Evolutionary conservation across 2,888 invertebrate genomes (phyloP), one percentile per base, ranked within the genome.

Genomic region (Schizotus pectinicornis): DNA sequence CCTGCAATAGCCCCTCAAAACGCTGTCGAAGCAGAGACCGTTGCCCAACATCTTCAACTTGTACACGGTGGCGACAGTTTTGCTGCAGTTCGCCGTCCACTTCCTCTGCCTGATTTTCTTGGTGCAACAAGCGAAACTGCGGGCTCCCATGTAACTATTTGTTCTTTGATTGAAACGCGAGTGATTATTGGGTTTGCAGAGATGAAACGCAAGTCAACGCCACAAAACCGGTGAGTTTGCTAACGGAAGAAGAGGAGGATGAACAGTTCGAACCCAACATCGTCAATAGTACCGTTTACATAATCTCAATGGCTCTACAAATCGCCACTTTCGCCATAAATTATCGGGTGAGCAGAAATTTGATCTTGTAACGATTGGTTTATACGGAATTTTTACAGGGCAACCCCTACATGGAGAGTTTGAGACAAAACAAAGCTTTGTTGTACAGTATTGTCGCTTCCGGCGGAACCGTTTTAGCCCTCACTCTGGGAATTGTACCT

Each of bases 301-400:
- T 99, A 57, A 96, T 99, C 72, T 97, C 98, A 1, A 91, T 98
- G 89, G 91, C 97, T 9, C 82, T 99, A 61, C 99, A 99, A 83
- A 90, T 99, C 65, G 94, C 96, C 1, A 99, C 99, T 7, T 99
- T 99, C 81, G 98, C 97, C 55, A 95, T 99, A 57, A 99, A 99
- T 81, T 99, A 99, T 77, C 90, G 97, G 86, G 98, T 98, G 81
- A 80, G 67, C 62, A 47, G 22, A 22, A 22, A 22, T 22, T 22
- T 22, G 22, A 5, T 22, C n/a, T 22, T 22, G 5, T 22, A 5
- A 3, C 5, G 22, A 22, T 22, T 5, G 5, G 22, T 22, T 22
- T 22, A 3, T 22, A 22, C 2, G 22, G 22, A 46, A 60, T 56
- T 66, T 72, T 77, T 78, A 9, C 77, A 98, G 97, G 99, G 99